Evolutionary conservation across 2,888 invertebrate genomes (phyloP).

Genomic region (Apamea anceps): DNA sequence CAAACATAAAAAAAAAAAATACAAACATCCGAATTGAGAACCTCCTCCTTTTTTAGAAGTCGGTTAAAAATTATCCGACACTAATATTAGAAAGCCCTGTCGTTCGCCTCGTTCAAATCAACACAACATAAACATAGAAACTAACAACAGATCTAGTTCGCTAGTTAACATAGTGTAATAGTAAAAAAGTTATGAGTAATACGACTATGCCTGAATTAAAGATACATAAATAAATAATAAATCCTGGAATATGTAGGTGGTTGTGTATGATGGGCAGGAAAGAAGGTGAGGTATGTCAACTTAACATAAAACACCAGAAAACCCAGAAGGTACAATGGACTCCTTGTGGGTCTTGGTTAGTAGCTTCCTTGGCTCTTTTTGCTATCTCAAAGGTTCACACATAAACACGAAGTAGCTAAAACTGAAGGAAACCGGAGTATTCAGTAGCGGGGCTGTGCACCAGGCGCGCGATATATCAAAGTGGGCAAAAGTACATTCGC

Average conservation of each 20-base stretch:
- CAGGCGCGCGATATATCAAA: conserved; percentile 86
- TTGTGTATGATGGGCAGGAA: neutral
- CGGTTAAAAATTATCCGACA: neutral
- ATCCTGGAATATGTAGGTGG: neutral
- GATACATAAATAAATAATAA: too few species aligned
- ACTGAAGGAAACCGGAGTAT: conserved; percentile 56
- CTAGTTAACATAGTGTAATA: too few species aligned
- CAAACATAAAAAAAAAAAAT: too few species aligned
- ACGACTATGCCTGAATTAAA: too few species aligned
- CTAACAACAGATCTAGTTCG: too few species aligned
- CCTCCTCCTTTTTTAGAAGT: too few species aligned
- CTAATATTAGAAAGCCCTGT: neutral
- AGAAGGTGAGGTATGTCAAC: neutral
- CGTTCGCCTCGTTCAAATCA: neutral
- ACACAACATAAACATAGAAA: too few species aligned
- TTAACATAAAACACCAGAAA: neutral
- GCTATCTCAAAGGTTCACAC: neutral
- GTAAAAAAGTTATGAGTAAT: too few species aligned
- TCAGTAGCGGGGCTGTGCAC: conserved; percentile 79
- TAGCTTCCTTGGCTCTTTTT: neutral
- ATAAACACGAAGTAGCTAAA: conserved; percentile 30
- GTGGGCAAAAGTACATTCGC: conserved; percentile 90
- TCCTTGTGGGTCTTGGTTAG: neutral
- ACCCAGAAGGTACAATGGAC: neutral
- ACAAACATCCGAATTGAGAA: too few species aligned